Percentiles rank a stretch among this genome's conserved stretches.
Conservation (phyloP, 92 coral and sea anemone species). For the Actinernus sp. region DNA sequence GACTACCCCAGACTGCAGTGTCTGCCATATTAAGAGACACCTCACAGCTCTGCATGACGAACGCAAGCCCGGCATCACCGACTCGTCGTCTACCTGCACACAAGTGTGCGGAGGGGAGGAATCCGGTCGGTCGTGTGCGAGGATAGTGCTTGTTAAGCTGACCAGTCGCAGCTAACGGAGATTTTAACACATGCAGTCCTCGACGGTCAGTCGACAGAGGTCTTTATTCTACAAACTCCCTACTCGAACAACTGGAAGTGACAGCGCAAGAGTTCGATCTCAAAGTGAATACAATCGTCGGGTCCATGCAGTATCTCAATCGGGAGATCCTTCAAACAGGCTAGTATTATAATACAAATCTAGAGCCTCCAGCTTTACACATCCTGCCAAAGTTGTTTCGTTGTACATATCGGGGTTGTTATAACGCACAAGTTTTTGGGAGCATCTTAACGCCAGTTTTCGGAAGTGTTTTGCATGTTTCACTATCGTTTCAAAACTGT, state of each 20-base stretch:
- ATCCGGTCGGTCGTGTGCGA: constrained; percentile 46
- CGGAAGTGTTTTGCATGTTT: constrained; percentile 51
- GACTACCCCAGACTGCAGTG: constrained; percentile 19
- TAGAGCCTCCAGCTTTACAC: constrained; percentile 6
- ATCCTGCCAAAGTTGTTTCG: constrained; percentile 34
- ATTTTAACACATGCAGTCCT: constrained; percentile 32
- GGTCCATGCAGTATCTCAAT: constrained; percentile 46
- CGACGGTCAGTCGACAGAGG: too few relatives aligned
- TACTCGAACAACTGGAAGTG: constrained; percentile 18
- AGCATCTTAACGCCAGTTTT: constrained; percentile 57
- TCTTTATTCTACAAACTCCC: too few relatives aligned
- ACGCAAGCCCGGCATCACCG: neutral
- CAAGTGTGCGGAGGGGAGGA: constrained; percentile 38
- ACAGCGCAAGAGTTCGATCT: constrained; percentile 30
- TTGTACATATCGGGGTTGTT: constrained; percentile 47
- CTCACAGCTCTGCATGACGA: constrained; percentile 48
- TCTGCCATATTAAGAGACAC: constrained; percentile 38
- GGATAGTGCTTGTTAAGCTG: constrained; percentile 47
- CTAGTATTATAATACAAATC: constrained; percentile 51
- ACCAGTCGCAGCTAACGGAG: constrained; percentile 9
- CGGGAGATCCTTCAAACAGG: constrained; percentile 49
- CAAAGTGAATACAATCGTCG: constrained; percentile 48
- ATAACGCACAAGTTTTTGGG: constrained; percentile 50
- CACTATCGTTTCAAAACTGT: constrained; percentile 41
- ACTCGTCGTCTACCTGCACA: constrained; percentile 43